phyloP scores from a whole-genome alignment of 23 tunicate species.

The Trididemnum nubilum region DNA sequence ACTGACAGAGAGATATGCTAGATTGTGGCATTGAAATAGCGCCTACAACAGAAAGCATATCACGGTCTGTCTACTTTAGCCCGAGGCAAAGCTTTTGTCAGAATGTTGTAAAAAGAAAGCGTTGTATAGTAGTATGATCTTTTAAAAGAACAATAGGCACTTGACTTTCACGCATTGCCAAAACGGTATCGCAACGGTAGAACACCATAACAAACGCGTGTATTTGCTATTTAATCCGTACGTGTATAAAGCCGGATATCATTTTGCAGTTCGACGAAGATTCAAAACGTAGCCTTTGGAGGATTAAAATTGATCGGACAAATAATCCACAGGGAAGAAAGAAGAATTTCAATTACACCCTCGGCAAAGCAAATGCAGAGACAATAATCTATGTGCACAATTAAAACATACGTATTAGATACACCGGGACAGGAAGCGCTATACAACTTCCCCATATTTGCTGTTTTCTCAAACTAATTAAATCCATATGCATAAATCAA shows the following conservation, averaged over 20 bases:
- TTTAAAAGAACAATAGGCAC: not conserved
- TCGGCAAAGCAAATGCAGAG: not conserved
- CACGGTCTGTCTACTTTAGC: not conserved
- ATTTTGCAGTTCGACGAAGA: too few relatives aligned
- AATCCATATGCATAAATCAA: too few relatives aligned
- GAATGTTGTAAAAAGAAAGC: not conserved
- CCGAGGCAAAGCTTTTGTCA: not conserved
- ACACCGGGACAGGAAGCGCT: too few relatives aligned
- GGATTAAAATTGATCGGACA: not conserved
- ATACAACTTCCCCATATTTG: too few relatives aligned
- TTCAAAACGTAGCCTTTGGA: not conserved
- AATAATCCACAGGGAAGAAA: not conserved
- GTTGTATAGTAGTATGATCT: not conserved
- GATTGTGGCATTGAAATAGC: conserved; percentile 61
- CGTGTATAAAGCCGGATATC: not conserved
- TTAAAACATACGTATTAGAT: too few relatives aligned
- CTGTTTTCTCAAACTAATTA: too few relatives aligned
- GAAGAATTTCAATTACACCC: not conserved
- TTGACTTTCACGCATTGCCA: not conserved
- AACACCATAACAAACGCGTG: too few relatives aligned
- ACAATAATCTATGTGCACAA: too few relatives aligned
- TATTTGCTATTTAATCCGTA: too few relatives aligned
- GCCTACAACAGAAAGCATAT: conserved; percentile 26
- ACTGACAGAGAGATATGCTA: conserved; percentile 76
- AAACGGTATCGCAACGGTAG: not conserved